These are phyloP conservation scores for Didymodactylos carnosus DNA, from an alignment of 2,888 invertebrate genomes.

Conservation along the genomic window DNA sequence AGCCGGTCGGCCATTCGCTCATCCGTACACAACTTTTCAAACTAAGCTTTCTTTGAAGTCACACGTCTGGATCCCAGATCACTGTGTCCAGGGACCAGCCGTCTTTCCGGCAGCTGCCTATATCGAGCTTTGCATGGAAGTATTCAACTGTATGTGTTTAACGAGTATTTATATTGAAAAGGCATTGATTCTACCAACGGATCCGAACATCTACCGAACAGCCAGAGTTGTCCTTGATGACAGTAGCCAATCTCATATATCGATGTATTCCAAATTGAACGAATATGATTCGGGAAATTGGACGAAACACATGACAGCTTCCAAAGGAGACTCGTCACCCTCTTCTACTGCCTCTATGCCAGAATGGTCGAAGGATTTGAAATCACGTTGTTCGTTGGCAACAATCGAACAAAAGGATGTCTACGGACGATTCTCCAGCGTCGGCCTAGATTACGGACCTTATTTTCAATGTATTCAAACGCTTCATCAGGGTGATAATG, in stretches of 20 bases:
- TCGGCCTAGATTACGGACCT: neutral
- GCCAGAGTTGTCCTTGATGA: neutral
- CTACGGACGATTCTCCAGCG: neutral
- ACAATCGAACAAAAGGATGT: neutral
- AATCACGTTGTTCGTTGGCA: neutral
- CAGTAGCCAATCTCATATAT: neutral
- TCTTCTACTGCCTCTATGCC: neutral
- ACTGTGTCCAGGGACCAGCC: slow-evolving; percentile 7
- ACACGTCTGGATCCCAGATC: neutral
- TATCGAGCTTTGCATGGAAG: slow-evolving; percentile 1
- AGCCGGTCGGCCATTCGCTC: neutral
- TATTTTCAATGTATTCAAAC: neutral
- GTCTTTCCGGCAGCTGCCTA: slow-evolving; percentile 14
- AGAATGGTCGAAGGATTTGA: neutral
- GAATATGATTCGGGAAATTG: neutral
- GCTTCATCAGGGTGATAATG: neutral
- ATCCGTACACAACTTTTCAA: neutral
- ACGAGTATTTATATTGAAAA: neutral
- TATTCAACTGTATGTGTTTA: neutral
- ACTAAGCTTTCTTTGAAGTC: neutral
- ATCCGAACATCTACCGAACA: neutral
- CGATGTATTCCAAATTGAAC: neutral
- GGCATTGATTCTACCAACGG: neutral
- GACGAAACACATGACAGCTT: neutral
- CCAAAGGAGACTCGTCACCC: neutral